Evolutionary conservation across 2,113 vertebrate genomes (phyloP).

Genomic region (Dendropsophus ebraccatus): DNA sequence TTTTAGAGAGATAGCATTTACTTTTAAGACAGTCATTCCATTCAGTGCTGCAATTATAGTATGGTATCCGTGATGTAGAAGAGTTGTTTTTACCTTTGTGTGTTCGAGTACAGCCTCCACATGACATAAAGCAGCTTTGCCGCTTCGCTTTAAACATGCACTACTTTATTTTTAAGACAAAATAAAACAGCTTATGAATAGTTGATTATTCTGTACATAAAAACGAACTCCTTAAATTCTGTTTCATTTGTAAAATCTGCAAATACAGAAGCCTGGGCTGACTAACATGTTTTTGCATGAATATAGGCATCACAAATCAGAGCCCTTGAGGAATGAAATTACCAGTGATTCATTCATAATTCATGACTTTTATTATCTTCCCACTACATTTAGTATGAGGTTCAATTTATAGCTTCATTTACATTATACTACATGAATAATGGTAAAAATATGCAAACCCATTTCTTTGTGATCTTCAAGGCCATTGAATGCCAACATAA

Average conservation of each 20-base stretch:
- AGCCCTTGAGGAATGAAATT: slow-evolving; percentile 81
- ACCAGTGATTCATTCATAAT: slow-evolving; percentile 86
- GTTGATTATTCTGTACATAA: slow-evolving; percentile 54
- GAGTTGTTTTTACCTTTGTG: background rate
- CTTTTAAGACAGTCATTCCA: slow-evolving; percentile 25
- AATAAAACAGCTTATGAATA: slow-evolving; percentile 53
- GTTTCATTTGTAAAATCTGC: slow-evolving; percentile 66
- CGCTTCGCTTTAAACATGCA: slow-evolving; percentile 1
- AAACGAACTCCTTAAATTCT: slow-evolving; percentile 52
- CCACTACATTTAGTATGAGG: slow-evolving; percentile 76
- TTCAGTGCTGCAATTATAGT: background rate
- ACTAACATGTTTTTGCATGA: slow-evolving; percentile 70
- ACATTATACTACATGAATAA: slow-evolving; percentile 85
- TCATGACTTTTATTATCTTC: slow-evolving; percentile 83
- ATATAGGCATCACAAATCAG: slow-evolving; percentile 76
- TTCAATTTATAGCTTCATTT: slow-evolving; percentile 85
- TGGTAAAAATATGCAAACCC: slow-evolving; percentile 76
- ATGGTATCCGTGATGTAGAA: slow-evolving; percentile 8
- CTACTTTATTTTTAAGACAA: slow-evolving; percentile 52
- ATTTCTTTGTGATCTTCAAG: slow-evolving; percentile 75
- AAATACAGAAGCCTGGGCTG: slow-evolving; percentile 68
- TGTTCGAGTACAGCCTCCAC: background rate
- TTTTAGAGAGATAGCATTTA: slow-evolving; percentile 39
- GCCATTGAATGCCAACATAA: slow-evolving; percentile 60
- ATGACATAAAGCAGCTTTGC: slow-evolving; percentile 11